These are phyloP conservation scores for Dromius quadrimaculatus DNA, from an alignment of 2,888 invertebrate species.

Conservation along the genomic window DNA sequence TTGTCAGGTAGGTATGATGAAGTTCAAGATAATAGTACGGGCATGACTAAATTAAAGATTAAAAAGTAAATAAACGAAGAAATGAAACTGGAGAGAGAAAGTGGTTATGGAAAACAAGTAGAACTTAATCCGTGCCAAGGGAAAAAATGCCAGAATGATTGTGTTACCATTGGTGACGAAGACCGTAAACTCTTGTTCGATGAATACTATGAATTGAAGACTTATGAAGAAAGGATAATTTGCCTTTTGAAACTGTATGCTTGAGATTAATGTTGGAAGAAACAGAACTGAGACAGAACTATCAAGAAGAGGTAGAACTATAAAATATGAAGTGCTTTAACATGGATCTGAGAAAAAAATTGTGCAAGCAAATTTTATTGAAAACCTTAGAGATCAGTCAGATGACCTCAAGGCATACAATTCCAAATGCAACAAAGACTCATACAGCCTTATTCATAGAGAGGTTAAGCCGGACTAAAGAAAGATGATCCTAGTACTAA, in stretches of 20 bases:
- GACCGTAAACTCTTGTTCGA: neutral
- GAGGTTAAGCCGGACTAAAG: too few species aligned
- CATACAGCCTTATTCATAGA: too few species aligned
- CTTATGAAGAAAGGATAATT: neutral
- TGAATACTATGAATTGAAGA: neutral
- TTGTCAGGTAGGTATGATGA: too few species aligned
- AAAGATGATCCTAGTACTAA: too few species aligned
- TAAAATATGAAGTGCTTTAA: neutral
- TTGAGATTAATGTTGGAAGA: neutral
- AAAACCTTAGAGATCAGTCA: neutral
- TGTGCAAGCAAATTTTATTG: constrained; percentile 34
- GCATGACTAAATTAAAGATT: too few species aligned
- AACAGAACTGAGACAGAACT: neutral
- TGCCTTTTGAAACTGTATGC: neutral
- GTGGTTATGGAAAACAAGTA: neutral
- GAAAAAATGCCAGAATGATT: constrained; percentile 1
- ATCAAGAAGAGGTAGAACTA: neutral
- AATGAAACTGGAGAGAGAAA: neutral
- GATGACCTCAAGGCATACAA: neutral
- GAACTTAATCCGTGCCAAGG: neutral
- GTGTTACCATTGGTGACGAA: neutral
- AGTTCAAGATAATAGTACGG: too few species aligned
- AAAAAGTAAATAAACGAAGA: too few species aligned
- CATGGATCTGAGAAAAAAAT: neutral
- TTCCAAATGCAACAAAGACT: neutral